phyloP scores from a whole-genome alignment of 2,888 invertebrate genomes.

The Allophyes oxyacanthae region DNA sequence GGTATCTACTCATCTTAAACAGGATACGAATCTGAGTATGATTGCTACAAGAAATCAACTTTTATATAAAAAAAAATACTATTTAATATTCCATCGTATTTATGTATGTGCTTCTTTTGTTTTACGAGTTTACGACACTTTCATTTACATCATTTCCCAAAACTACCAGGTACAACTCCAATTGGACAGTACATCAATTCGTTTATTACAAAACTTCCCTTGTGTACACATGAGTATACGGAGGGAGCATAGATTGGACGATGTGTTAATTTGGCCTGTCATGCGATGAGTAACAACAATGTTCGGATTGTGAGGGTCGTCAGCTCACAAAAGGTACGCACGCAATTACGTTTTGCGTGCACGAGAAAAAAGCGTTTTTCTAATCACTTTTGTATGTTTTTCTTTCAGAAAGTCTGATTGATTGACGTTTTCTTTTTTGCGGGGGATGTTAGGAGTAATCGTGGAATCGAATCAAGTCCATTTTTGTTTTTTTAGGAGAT shows the following conservation, averaged over 20 bases:
- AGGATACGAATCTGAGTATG: too few relatives aligned
- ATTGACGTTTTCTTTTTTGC: constrained; percentile 40
- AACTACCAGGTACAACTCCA: too few relatives aligned
- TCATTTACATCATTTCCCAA: too few relatives aligned
- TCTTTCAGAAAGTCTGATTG: constrained; percentile 38
- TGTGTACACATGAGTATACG: constrained; percentile 50
- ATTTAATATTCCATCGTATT: too few relatives aligned
- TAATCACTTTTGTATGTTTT: constrained; percentile 51
- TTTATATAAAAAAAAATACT: too few relatives aligned
- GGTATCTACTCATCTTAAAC: too few relatives aligned
- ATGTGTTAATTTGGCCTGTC: constrained; percentile 87
- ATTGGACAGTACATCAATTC: constrained; percentile 20
- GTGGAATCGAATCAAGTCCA: constrained; percentile 1
- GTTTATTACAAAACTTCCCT: constrained; percentile 57
- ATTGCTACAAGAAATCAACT: too few relatives aligned
- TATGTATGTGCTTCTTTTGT: too few relatives aligned
- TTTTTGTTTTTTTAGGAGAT: not conserved
- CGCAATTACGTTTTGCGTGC: constrained; percentile 64
- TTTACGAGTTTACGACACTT: too few relatives aligned
- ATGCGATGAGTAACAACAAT: constrained; percentile 82
- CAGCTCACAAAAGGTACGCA: constrained; percentile 63
- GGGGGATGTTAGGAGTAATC: constrained; percentile 12
- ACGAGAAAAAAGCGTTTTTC: constrained; percentile 38
- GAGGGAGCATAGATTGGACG: constrained; percentile 61
- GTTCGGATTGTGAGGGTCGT: constrained; percentile 61